Conservation (phyloP, 2,888 invertebrate genomes). For the Heliconius erato region DNA sequence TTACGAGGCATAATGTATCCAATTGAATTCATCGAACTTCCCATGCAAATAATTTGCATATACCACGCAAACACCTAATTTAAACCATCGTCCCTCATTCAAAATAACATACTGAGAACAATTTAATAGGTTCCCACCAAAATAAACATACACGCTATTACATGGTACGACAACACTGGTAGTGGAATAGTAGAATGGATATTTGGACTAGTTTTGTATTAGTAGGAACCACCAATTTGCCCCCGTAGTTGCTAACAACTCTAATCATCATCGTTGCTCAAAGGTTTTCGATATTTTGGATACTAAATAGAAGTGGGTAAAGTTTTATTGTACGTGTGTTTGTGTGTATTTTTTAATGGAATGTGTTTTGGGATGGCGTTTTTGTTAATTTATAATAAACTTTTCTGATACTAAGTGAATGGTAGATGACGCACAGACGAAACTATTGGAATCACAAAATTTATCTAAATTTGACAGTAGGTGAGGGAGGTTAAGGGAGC, state of each 20-base stretch:
- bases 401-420: no score
- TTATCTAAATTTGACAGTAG: no score
- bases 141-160: slow-evolving; percentile 18
- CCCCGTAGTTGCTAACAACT: not conserved
- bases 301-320: not conserved
- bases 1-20: not conserved
- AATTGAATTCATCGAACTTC: slow-evolving; percentile 14
- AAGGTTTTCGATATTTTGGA: not conserved
- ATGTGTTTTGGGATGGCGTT: not conserved
- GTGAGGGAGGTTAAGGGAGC: no score
- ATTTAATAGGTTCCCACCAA: slow-evolving; percentile 11
- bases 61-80: slow-evolving; percentile 1
- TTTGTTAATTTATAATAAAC: not conserved
- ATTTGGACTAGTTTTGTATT: slow-evolving; percentile 20
- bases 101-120: slow-evolving; percentile 11
- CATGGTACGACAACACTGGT: not conserved
- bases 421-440: no score
- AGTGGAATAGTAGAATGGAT: slow-evolving; percentile 5
- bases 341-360: not conserved
- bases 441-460: no score
- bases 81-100: not conserved
- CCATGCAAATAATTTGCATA: slow-evolving; percentile 21
- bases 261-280: slow-evolving; percentile 10
- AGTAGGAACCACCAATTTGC: not conserved
- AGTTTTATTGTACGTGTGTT: not conserved